phyloP scores from a whole-genome alignment of 2,113 vertebrate genomes.

The Nothoprocta perdicaria region DNA sequence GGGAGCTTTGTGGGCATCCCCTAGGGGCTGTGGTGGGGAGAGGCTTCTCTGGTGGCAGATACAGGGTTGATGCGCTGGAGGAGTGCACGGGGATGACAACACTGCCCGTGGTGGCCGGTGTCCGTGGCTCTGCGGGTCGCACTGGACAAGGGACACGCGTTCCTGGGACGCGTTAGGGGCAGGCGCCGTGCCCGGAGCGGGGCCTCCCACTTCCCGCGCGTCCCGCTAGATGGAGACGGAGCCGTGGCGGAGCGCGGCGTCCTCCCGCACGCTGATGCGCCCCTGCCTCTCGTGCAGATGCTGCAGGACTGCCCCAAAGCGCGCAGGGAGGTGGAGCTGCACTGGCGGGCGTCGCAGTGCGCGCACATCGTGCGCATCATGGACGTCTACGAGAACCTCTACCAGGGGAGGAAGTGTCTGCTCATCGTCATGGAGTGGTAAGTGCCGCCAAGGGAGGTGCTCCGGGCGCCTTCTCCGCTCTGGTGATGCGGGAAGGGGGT shows the following conservation, averaged over 20 bases:
- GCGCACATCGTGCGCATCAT: slow-evolving; percentile 93
- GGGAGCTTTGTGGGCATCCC: too few species aligned
- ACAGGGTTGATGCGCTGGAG: too few species aligned
- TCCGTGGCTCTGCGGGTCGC: too few species aligned
- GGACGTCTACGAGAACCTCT: slow-evolving; percentile 97
- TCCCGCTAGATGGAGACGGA: slow-evolving; percentile 64
- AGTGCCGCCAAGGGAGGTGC: background rate
- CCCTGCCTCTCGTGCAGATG: slow-evolving; percentile 79
- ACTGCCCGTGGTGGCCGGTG: too few species aligned
- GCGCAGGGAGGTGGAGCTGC: slow-evolving; percentile 93
- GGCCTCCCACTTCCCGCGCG: fast-evolving
- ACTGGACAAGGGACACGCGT: too few species aligned
- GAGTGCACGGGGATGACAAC: too few species aligned
- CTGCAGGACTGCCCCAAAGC: slow-evolving; percentile 96
- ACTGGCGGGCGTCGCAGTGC: slow-evolving; percentile 95
- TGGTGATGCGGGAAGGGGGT: fast-evolving
- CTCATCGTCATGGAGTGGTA: slow-evolving; percentile 99
- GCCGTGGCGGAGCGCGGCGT: background rate
- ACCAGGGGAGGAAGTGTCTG: slow-evolving; percentile 91
- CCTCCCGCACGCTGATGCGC: fast-evolving
- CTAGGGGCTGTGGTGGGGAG: too few species aligned
- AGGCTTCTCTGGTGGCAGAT: too few species aligned
- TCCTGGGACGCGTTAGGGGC: too few species aligned
- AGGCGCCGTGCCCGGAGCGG: background rate
- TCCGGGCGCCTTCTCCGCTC: background rate